A percentile compares a stretch with the other conserved stretches of the same genome.
phyloP scores from a whole-genome alignment of 2,113 vertebrate species.

The Girardinichthys multiradiatus region DNA sequence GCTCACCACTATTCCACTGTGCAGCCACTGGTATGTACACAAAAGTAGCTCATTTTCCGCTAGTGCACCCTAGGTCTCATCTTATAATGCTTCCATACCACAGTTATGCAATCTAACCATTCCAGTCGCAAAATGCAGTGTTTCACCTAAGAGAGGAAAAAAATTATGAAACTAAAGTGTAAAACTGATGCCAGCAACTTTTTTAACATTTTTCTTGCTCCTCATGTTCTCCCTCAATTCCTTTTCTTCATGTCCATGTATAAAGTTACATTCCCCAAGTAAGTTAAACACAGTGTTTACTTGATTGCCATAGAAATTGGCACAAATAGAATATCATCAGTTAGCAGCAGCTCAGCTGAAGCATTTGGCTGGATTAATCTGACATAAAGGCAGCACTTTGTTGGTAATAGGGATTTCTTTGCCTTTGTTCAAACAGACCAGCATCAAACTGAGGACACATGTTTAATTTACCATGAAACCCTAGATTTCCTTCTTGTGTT shows the following conservation, averaged over 20 bases:
- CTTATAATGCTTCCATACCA: neutral
- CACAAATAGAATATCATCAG: constrained; percentile 49
- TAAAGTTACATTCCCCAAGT: constrained; percentile 30
- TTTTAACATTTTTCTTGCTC: constrained; percentile 18
- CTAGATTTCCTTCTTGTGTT: constrained; percentile 7
- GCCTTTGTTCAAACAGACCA: constrained; percentile 45
- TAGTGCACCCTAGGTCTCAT: neutral
- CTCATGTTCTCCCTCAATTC: constrained; percentile 15
- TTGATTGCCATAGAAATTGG: constrained; percentile 56
- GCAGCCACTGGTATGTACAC: neutral
- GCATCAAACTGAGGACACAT: constrained; percentile 12
- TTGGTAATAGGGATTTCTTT: constrained; percentile 44
- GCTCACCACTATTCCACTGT: neutral
- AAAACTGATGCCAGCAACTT: constrained; percentile 16
- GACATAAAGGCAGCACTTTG: constrained; percentile 25
- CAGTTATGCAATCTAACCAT: constrained; percentile 16
- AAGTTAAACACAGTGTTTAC: constrained; percentile 43
- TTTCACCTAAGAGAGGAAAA: constrained; percentile 6
- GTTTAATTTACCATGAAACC: constrained; percentile 38
- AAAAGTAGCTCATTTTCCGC: neutral
- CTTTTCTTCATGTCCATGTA: constrained; percentile 32
- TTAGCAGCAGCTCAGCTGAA: constrained; percentile 37
- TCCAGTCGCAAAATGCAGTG: constrained; percentile 7
- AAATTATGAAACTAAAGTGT: constrained; percentile 13
- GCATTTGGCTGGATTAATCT: constrained; percentile 42